These are phyloP conservation scores for Excalfactoria chinensis DNA, from an alignment of 2,113 vertebrate genomes.

Conservation along the genomic window DNA sequence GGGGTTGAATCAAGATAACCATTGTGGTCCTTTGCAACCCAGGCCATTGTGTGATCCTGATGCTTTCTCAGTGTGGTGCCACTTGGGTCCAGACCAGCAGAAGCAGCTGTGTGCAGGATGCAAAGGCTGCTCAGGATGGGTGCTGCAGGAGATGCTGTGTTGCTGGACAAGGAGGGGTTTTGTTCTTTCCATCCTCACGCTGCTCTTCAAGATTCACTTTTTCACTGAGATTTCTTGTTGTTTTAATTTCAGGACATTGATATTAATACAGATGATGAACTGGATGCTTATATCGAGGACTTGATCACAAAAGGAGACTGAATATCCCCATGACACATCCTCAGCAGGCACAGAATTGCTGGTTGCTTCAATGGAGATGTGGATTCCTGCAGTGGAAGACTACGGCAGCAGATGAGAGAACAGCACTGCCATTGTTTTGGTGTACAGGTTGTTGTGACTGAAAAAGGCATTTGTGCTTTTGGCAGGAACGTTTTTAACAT, in stretches of 20 bases:
- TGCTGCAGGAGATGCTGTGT: not conserved
- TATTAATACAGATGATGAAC: slow-evolving; percentile 97
- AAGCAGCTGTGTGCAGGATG: not conserved
- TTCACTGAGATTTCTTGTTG: slow-evolving; percentile 30
- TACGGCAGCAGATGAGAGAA: not conserved
- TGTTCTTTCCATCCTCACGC: not conserved
- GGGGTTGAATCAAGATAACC: too few species aligned
- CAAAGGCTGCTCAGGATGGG: not conserved
- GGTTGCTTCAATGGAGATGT: not conserved
- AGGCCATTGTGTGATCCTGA: too few species aligned
- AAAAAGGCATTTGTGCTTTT: slow-evolving; percentile 61
- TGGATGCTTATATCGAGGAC: slow-evolving; percentile 98
- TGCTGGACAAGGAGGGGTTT: not conserved
- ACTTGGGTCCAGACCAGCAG: not conserved
- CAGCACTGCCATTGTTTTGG: not conserved
- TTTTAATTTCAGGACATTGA: slow-evolving; percentile 91
- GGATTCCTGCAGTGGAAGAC: not conserved
- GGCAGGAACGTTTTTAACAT: slow-evolving; percentile 59
- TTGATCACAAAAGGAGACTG: slow-evolving; percentile 95
- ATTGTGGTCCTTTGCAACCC: too few species aligned
- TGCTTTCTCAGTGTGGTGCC: not conserved
- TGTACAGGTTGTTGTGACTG: slow-evolving; percentile 60
- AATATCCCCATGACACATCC: slow-evolving; percentile 28
- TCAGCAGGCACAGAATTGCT: not conserved
- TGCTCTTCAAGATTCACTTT: not conserved